These are phyloP conservation scores for Natator depressus DNA, from an alignment of 2,113 vertebrate species.

Conservation along the genomic window DNA sequence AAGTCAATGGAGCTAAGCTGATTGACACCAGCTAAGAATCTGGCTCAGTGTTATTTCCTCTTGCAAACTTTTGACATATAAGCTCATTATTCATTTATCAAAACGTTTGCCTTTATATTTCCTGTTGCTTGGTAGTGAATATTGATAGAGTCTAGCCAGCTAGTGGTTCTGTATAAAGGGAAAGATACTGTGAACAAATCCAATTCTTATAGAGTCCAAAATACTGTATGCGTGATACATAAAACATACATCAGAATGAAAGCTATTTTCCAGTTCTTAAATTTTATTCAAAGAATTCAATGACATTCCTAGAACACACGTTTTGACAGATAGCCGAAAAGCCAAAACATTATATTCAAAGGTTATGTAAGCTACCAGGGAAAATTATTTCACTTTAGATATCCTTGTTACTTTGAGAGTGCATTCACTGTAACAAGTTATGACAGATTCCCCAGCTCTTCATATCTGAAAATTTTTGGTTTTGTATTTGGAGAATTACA, in stretches of 20 bases:
- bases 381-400: slow-evolving; percentile 18
- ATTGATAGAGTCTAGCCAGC: not conserved
- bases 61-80: not conserved
- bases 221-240: not conserved
- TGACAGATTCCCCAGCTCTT: not conserved
- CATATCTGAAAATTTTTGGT: slow-evolving; percentile 12
- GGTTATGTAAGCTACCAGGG: slow-evolving; percentile 31
- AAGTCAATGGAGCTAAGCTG: not conserved
- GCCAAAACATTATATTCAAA: slow-evolving; percentile 30
- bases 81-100: not conserved
- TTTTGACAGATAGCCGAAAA: slow-evolving; percentile 26
- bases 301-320: not conserved
- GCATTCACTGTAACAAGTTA: slow-evolving; percentile 4
- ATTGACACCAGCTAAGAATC: not conserved
- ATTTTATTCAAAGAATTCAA: slow-evolving; percentile 37
- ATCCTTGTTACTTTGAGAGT: slow-evolving; percentile 27
- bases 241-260: slow-evolving; percentile 6
- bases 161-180: not conserved
- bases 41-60: not conserved
- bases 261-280: not conserved
- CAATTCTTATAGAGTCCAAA: not conserved
- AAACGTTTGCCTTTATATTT: not conserved
- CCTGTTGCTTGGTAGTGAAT: not conserved
- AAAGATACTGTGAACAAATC: not conserved
- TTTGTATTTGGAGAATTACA: not conserved